Conservation (phyloP, 2,797 vertebrate species). For the Prunella strophiata region DNA sequence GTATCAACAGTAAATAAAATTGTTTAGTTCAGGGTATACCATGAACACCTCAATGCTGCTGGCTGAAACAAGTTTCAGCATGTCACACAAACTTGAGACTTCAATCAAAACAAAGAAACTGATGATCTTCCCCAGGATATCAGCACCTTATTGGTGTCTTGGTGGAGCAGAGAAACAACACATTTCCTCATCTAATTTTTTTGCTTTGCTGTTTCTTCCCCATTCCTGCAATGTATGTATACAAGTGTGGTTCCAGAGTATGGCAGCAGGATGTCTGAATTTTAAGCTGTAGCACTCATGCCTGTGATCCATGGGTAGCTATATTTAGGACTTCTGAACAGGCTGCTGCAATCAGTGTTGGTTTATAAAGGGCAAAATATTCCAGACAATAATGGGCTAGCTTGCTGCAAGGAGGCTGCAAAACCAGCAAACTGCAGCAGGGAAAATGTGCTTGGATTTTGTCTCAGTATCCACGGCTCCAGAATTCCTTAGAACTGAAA, state of each 20-base stretch:
- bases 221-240: background rate
- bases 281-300: background rate
- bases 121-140: background rate
- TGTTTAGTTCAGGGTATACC: background rate
- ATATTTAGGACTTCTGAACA: background rate
- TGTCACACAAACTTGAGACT: background rate
- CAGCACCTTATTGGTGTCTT: background rate
- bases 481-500: background rate
- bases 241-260: background rate
- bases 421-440: background rate
- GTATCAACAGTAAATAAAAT: background rate
- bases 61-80: background rate
- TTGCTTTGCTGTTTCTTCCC: background rate
- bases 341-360: background rate
- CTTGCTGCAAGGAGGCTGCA: background rate
- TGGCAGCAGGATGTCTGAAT: background rate
- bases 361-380: background rate
- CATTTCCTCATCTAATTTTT: background rate
- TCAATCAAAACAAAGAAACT: background rate
- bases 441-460: background rate
- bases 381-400: background rate
- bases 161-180: background rate
- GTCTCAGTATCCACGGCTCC: background rate
- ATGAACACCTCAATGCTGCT: background rate
- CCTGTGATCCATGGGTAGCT: background rate